Conservation (phyloP, 2,888 invertebrate species). For the Pecten maximus region DNA sequence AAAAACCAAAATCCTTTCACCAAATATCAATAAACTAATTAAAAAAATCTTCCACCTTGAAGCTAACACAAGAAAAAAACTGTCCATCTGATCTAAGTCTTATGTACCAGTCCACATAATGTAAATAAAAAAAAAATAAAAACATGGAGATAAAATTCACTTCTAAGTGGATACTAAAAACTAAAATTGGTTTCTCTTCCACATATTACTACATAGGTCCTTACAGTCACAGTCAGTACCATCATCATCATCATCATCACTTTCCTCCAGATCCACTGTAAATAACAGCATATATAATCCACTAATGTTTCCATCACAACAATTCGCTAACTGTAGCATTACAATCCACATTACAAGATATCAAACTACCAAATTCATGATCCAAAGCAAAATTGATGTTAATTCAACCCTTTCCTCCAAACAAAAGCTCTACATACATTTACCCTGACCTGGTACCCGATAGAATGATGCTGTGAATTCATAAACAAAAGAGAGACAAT, state of each 20-base stretch:
- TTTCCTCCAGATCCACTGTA: neutral
- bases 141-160: no score
- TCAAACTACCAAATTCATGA: neutral
- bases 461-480: neutral
- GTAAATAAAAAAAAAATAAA: neutral
- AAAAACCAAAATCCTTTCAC: neutral
- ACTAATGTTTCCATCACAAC: neutral
- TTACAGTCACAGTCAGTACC: neutral
- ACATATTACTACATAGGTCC: neutral
- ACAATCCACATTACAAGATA: neutral
- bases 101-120: neutral
- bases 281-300: neutral
- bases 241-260: neutral
- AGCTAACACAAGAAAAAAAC: neutral
- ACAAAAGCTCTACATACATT: neutral
- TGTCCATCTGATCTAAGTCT: neutral
- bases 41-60: neutral
- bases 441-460: neutral
- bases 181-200: neutral
- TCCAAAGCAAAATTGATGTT: neutral
- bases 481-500: constrained; percentile 4
- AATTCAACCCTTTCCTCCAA: neutral
- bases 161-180: neutral
- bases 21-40: neutral
- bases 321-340: neutral